A percentile compares a stretch with the other conserved stretches of the same genome.
phyloP scores from a whole-genome alignment of 2,888 invertebrate species.

The Caenorhabditis parvicauda region DNA sequence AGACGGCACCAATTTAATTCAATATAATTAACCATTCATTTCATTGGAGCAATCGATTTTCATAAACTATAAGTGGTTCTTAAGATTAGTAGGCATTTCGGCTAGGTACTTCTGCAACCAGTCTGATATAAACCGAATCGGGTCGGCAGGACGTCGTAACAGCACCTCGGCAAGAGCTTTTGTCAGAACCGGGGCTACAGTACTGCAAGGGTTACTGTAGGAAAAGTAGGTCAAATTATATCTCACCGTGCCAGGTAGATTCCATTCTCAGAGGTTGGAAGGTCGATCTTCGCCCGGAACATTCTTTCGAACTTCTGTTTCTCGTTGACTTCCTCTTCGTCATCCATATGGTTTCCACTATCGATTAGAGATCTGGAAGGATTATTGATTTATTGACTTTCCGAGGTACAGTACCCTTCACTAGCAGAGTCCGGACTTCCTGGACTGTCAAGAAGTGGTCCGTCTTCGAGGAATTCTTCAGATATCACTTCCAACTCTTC shows the following conservation, averaged over 20 bases:
- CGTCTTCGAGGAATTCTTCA: conserved; percentile 43
- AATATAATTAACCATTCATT: no score
- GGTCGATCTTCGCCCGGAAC: conserved; percentile 47
- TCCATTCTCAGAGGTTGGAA: conserved; percentile 64
- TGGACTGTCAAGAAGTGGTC: conserved; percentile 37
- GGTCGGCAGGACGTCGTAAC: conserved; percentile 64
- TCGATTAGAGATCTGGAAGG: conserved; percentile 47
- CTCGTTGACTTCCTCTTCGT: conserved; percentile 46
- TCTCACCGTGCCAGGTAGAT: conserved; percentile 64
- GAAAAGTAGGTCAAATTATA: no score
- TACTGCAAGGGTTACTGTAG: no score
- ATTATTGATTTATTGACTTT: background rate
- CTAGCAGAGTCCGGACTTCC: conserved; percentile 38
- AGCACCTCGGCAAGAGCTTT: conserved; percentile 64
- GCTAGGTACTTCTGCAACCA: conserved; percentile 64
- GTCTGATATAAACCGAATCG: conserved; percentile 65
- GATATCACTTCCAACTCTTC: conserved; percentile 37
- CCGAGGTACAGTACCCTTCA: conserved; percentile 14
- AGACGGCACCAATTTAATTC: no score
- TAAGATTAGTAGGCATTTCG: no score
- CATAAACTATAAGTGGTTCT: no score
- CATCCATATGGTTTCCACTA: conserved; percentile 39
- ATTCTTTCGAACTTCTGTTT: conserved; percentile 51
- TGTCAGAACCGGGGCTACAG: conserved; percentile 64
- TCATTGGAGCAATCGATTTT: no score